These are phyloP conservation scores for Cyprinodon brontotheroides DNA, from an alignment of 2,113 vertebrate species.

Conservation along the genomic window DNA sequence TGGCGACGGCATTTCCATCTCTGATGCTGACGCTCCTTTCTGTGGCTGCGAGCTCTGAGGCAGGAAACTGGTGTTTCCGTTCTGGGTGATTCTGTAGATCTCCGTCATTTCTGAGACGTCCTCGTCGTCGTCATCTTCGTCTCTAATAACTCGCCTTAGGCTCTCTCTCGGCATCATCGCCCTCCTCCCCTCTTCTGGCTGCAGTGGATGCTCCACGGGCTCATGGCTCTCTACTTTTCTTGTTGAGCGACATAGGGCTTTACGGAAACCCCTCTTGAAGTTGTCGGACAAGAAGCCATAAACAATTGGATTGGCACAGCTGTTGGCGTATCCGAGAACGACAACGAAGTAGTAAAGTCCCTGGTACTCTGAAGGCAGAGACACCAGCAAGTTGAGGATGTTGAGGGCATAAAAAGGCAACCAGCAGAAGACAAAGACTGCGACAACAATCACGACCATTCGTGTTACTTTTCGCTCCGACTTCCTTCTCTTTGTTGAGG, in stretches of 20 bases:
- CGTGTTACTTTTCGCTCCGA: conserved; percentile 90
- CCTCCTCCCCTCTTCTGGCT: conserved; percentile 65
- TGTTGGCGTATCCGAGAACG: conserved; percentile 92
- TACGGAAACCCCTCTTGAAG: conserved; percentile 94
- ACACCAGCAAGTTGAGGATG: conserved; percentile 89
- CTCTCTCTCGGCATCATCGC: conserved; percentile 80
- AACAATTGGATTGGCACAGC: conserved; percentile 96
- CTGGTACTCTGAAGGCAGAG: conserved; percentile 84
- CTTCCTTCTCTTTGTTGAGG: conserved; percentile 86
- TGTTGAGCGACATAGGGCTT: conserved; percentile 88
- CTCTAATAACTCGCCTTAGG: conserved; percentile 60
- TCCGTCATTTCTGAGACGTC: conserved; percentile 78
- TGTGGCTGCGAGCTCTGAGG: conserved; percentile 50
- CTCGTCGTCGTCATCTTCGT: conserved; percentile 73
- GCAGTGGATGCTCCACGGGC: conserved; percentile 54
- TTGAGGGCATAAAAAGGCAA: conserved; percentile 93
- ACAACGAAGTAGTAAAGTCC: conserved; percentile 91
- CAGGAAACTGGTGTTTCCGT: conserved; percentile 77
- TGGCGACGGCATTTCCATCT: conserved; percentile 49
- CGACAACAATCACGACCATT: conserved; percentile 95
- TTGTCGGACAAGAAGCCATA: conserved; percentile 95
- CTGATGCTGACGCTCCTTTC: conserved; percentile 46
- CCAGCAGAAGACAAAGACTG: conserved; percentile 94
- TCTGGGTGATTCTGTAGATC: conserved; percentile 85
- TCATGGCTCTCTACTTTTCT: conserved; percentile 79